Evolutionary conservation across 2,888 invertebrate species (phyloP).

Genomic region (Heteromurus nitidus): DNA sequence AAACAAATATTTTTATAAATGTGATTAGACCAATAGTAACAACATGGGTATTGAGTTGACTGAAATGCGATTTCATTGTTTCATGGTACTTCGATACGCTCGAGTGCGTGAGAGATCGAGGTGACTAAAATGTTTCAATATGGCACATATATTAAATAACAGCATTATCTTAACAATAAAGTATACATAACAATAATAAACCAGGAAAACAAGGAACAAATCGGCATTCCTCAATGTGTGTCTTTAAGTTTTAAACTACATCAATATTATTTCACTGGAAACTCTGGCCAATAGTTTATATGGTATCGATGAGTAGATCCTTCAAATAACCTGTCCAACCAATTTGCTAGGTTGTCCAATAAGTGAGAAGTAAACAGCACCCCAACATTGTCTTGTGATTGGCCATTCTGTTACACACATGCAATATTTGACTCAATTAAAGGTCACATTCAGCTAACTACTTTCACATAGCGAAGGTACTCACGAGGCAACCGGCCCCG

Average conservation of each 20-base stretch:
- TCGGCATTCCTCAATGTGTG: too few species aligned
- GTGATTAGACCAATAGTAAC: too few species aligned
- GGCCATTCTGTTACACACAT: constrained; percentile 8
- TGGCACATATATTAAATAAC: background rate
- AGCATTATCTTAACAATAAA: background rate
- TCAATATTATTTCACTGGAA: constrained; percentile 76
- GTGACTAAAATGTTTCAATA: too few species aligned
- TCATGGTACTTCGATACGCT: too few species aligned
- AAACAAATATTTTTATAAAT: too few species aligned
- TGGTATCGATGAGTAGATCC: constrained; percentile 96
- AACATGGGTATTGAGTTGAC: too few species aligned
- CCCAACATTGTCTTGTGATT: constrained; percentile 73
- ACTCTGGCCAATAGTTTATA: constrained; percentile 99
- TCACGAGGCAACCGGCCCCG: too few species aligned
- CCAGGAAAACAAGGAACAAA: background rate
- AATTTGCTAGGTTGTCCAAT: constrained; percentile 93
- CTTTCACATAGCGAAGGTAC: too few species aligned
- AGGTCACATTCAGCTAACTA: too few species aligned
- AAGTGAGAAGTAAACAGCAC: constrained; percentile 84
- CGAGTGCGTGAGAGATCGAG: too few species aligned
- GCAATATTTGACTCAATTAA: background rate
- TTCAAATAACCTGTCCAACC: constrained; percentile 97
- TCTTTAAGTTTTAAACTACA: constrained; percentile 1
- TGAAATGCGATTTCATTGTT: too few species aligned
- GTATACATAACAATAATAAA: background rate